Base-by-base conservation (phyloP, 2,888 invertebrate species). In the Dryocosmus kuriphilus region DNA sequence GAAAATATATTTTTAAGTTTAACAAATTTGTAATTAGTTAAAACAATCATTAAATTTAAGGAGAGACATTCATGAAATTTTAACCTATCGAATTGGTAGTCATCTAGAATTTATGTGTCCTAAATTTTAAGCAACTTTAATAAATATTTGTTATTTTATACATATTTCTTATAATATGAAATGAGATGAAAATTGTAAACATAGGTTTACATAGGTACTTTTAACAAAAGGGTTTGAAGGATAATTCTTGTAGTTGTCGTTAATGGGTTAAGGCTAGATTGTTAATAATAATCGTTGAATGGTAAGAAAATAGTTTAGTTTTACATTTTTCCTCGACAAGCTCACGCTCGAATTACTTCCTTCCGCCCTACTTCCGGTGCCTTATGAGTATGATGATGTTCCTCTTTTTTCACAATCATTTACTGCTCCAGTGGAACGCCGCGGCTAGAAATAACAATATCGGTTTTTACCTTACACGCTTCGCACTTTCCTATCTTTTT, bases 381-480 rank as follows among this genome's bases (percentile, higher is more conserved):
- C 76, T 81, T 79, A 78, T 77, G 77, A 61, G 73, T 62, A 62
- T 60, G 73, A 76, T 35, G 71, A 74, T 76, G 55, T 60, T 79
- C 77, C 76, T 76, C 73, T 79, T 81, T 80, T 51, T 77, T 76
- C 79, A 79, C 61, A 74, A 79, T 82, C 82, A 81, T 76, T 83
- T 41, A 77, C 80, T 81, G 82, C 82, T 79, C 77, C 78, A 80
- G 71, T 80, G 81, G 76, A 79, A 80, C 82, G 79, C 80, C 80
- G 82, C 83, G 77, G 85, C 86, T 84, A 84, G 85, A 87, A 88
- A 86, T 86, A 87, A 87, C 86, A 83, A 82, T 87, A 89, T 89
- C 84, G 88, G 87, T 82, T 88, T 86, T 88, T 82, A 71, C 76
- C 81, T 80, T 81, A 78, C 67, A 75, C 75, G 75, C 65, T 24